A percentile compares a stretch with the other conserved stretches of the same genome.
These are phyloP conservation scores for Proteles cristata DNA, from an alignment of 2,113 vertebrate genomes.

Conservation along the genomic window DNA sequence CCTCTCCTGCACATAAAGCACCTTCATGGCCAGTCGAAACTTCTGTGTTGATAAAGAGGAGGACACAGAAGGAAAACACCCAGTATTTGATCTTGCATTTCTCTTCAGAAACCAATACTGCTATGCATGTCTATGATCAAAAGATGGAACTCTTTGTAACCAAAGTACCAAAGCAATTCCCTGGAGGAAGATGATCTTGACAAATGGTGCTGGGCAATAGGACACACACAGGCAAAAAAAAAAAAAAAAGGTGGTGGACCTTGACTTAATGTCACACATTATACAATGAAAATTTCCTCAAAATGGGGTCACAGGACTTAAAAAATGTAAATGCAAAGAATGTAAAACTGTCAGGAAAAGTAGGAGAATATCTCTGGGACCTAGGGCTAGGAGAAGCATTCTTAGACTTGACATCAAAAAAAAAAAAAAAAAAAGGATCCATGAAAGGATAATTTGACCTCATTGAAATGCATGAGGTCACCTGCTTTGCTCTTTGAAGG, in stretches of 20 bases:
- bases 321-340: not conserved
- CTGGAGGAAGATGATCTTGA: not conserved
- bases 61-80: not conserved
- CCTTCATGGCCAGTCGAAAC: not conserved
- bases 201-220: not conserved
- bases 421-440: too few species aligned
- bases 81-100: not conserved
- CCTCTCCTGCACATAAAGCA: not conserved
- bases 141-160: not conserved
- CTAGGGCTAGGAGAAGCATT: not conserved
- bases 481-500: not conserved
- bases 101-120: not conserved
- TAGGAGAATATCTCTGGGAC: not conserved
- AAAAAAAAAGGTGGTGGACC: not conserved
- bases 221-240: not conserved
- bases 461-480: not conserved
- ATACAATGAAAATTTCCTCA: not conserved
- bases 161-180: not conserved
- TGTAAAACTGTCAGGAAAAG: not conserved
- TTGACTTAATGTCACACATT: not conserved
- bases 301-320: not conserved
- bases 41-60: too few species aligned
- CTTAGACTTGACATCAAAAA: not conserved
- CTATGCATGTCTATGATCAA: not conserved
- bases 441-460: not conserved